Conservation (phyloP, 2,797 vertebrate genomes). For the Cercopithecus hamlyni region DNA sequence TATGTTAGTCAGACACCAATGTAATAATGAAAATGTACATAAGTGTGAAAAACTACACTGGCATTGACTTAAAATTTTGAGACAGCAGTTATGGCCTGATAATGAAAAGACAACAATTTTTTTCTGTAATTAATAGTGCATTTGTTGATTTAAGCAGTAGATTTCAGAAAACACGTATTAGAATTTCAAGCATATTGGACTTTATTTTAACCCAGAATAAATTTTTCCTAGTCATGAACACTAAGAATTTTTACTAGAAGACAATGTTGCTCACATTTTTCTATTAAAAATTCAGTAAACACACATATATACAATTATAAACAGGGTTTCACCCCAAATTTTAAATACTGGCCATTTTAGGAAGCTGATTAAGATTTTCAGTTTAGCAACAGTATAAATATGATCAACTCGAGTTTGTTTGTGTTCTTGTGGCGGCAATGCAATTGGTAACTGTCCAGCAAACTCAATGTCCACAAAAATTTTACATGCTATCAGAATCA, state of each 20-base stretch:
- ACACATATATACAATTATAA: not conserved
- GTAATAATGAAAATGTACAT: constrained; percentile 34
- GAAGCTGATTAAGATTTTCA: not conserved
- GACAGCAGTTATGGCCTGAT: not conserved
- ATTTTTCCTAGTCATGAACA: not conserved
- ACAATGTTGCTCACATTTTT: not conserved
- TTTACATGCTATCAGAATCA: not conserved
- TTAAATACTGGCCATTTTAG: constrained; percentile 4
- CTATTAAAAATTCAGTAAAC: not conserved
- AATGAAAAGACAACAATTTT: not conserved
- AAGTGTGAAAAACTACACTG: not conserved
- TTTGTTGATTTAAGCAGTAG: not conserved
- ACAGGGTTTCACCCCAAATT: not conserved
- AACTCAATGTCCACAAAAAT: not conserved
- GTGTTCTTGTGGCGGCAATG: not conserved
- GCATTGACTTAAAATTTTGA: constrained; percentile 29
- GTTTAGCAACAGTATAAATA: not conserved
- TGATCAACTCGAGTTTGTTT: not conserved
- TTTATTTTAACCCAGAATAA: not conserved
- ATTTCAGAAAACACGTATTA: not conserved
- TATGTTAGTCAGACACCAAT: constrained; percentile 34
- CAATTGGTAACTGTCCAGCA: not conserved
- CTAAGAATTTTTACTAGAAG: not conserved
- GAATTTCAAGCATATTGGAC: not conserved
- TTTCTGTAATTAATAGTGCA: constrained; percentile 35